phyloP scores from a whole-genome alignment of 1,140 invertebrate genomes.

The Drosophila yakuba region DNA sequence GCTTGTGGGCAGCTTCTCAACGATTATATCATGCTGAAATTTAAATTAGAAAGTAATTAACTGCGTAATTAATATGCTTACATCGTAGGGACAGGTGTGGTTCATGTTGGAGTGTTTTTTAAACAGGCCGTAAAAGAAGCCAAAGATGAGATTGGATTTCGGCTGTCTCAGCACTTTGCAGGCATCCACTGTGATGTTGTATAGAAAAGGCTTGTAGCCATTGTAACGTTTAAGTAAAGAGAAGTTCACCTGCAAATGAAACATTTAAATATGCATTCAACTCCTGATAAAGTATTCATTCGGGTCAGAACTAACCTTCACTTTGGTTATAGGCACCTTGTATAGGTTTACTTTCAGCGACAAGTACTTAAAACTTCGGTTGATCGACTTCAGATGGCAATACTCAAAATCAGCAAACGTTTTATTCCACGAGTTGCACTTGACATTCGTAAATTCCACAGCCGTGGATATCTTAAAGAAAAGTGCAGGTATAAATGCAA shows the following conservation, averaged over 20 bases:
- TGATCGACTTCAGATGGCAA: conserved; percentile 26
- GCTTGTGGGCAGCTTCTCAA: conserved; percentile 3
- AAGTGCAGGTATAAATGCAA: no score
- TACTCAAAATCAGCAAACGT: conserved; percentile 30
- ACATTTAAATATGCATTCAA: no score
- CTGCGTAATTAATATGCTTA: not conserved
- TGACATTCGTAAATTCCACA: conserved; percentile 38
- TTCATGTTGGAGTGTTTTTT: conserved; percentile 13
- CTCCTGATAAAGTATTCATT: not conserved
- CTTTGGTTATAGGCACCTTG: conserved; percentile 14
- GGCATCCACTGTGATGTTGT: conserved; percentile 26
- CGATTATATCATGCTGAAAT: conserved; percentile 7
- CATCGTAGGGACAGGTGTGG: conserved; percentile 24
- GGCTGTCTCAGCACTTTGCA: conserved; percentile 10
- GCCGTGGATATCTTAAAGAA: not conserved
- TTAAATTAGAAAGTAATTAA: not conserved
- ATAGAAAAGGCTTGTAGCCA: conserved; percentile 38
- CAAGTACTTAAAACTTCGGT: conserved; percentile 33
- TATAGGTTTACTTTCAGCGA: conserved; percentile 11
- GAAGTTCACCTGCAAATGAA: conserved; percentile 8
- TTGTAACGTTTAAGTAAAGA: conserved; percentile 3
- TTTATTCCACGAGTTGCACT: conserved; percentile 28
- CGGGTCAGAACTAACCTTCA: not conserved
- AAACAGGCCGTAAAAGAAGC: conserved; percentile 2
- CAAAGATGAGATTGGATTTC: conserved; percentile 8